Conservation (phyloP, 2,113 vertebrate genomes). For the Rostratula benghalensis region DNA sequence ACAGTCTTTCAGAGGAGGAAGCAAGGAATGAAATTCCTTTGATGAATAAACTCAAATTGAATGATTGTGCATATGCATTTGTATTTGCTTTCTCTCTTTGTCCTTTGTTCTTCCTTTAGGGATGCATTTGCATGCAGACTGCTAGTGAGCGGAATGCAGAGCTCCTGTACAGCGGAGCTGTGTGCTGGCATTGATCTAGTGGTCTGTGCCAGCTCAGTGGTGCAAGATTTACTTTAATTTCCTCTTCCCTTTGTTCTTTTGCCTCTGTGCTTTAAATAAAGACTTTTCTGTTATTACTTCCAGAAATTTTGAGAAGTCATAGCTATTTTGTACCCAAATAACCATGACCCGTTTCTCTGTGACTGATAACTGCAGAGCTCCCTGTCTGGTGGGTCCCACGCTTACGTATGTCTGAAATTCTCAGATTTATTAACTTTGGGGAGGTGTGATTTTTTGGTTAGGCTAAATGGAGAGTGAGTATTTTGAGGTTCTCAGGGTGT, state of each 20-base stretch:
- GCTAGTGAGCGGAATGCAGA: constrained; percentile 56
- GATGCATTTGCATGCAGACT: constrained; percentile 44
- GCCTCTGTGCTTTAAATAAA: constrained; percentile 40
- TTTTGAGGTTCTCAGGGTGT: not conserved
- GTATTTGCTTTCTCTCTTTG: constrained; percentile 19
- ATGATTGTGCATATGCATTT: not conserved
- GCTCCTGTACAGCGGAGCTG: not conserved
- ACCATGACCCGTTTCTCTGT: not conserved
- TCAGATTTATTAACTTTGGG: not conserved
- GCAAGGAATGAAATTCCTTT: not conserved
- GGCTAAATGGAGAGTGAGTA: not conserved
- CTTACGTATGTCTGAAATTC: not conserved
- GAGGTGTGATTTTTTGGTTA: not conserved
- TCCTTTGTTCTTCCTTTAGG: constrained; percentile 47
- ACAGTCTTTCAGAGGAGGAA: not conserved
- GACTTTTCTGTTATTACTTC: constrained; percentile 13
- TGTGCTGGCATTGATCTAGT: constrained; percentile 65
- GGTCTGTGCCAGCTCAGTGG: constrained; percentile 61
- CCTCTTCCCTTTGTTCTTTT: constrained; percentile 63
- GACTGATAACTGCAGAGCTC: not conserved
- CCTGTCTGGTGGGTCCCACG: not conserved
- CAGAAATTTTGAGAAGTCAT: not conserved
- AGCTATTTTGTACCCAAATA: constrained; percentile 23
- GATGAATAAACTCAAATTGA: not conserved
- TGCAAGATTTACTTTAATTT: constrained; percentile 71